These are phyloP conservation scores for Prosapia bicincta DNA, from an alignment of 2,888 invertebrate species.

Conservation along the genomic window DNA sequence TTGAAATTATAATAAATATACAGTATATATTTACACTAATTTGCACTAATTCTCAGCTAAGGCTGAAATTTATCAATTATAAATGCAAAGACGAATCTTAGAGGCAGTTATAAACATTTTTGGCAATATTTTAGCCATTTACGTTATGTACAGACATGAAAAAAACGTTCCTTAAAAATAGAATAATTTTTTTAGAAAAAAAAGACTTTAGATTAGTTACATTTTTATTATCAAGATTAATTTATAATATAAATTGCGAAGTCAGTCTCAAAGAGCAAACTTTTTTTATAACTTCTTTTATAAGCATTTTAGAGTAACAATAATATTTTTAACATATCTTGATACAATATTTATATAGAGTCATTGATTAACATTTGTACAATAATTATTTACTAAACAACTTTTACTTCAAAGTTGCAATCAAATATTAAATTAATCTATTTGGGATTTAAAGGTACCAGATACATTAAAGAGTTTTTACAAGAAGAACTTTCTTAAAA, in stretches of 20 bases:
- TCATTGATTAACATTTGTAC: no score
- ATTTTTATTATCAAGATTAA: neutral
- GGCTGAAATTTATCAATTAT: neutral
- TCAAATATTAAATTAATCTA: no score
- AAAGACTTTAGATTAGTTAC: neutral
- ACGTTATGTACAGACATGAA: neutral
- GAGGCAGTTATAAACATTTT: neutral
- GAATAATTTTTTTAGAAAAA: no score
- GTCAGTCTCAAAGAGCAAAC: neutral
- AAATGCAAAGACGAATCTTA: neutral
- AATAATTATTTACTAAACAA: no score
- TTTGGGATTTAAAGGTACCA: no score
- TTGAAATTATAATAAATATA: neutral
- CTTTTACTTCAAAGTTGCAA: no score
- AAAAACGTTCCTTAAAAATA: neutral
- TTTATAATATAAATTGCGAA: neutral
- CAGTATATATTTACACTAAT: neutral
- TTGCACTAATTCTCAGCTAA: neutral
- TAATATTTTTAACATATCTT: no score
- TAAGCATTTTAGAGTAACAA: no score
- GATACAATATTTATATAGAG: no score
- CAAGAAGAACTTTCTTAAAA: no score
- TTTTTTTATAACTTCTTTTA: no score
- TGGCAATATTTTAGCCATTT: neutral
- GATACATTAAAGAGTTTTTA: no score